Base-by-base conservation (phyloP, 2,888 invertebrate genomes). In the Diarsia brunnea region DNA sequence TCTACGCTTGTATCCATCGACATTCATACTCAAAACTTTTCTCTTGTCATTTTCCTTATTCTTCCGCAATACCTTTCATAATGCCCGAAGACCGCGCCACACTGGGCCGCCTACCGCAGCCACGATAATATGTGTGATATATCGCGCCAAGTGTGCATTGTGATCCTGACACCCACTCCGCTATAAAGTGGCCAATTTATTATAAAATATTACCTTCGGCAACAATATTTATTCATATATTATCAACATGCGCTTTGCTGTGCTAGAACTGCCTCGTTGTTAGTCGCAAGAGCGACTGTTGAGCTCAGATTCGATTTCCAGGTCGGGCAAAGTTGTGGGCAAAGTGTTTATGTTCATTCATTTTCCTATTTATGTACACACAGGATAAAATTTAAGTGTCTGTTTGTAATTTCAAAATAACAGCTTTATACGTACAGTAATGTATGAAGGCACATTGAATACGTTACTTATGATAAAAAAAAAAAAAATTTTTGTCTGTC, bases 91-190 rank as follows among this genome's bases (percentile, higher is more conserved):
- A 87, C 85, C 88, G 81, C 87, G 81, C 82, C 84, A 77, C 78
- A 75, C 81, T 87, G 84, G 85, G 86, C 86, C 88, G 89, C 91
- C 87, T 88, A 85, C 89, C 85, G 81, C 90, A 87, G 81, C 87
- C 86, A 88, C 89, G 90, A 93, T 93, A 93, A 91, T 92, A 89
- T 90, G 85, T 88, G 88, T 93, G 93, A 94, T 93, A 93, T 92
- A 95, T 94, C 84, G 90, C 89, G 84, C 81, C 85, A 80, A 90
- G 89, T 90, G 84, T 89, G 90, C 89, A 92, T 92, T 93, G 92
- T 93, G 91, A 91, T 91, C 91, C 89, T 87, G 89, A 88, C 90
- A 89, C 88, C 88, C 87, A 91, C 88, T 84, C 66, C 81, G 84
- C 84, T 79, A 90, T 91, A 90, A 91, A 91, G 90, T 90, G 89